Percentiles rank a stretch among this genome's conserved stretches.
These are phyloP conservation scores for Lasioglossum marginatum DNA, from an alignment of 2,888 invertebrate genomes.

Conservation along the genomic window DNA sequence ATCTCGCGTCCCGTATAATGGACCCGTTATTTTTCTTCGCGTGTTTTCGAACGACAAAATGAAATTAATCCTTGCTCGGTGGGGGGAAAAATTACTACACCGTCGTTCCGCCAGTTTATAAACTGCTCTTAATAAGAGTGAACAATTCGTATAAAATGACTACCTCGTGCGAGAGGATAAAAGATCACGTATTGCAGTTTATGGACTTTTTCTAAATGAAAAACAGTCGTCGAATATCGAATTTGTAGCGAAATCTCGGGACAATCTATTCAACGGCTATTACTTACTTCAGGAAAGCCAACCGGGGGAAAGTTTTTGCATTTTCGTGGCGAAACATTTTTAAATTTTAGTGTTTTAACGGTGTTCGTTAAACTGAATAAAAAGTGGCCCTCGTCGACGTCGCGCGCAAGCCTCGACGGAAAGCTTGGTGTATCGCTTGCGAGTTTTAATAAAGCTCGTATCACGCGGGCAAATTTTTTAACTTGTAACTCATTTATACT, in stretches of 20 bases:
- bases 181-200: background rate
- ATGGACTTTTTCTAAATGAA: background rate
- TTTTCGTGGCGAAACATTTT: constrained; percentile 5
- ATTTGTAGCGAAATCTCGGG: background rate
- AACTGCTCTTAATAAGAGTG: background rate
- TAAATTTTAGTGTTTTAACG: constrained; percentile 8
- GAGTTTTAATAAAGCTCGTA: background rate
- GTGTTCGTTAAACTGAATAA: background rate
- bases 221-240: background rate
- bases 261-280: background rate
- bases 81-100: too few relatives aligned
- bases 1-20: constrained; percentile 33
- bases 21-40: background rate
- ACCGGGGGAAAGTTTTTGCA: background rate
- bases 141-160: background rate
- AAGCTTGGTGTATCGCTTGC: background rate
- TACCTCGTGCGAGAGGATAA: background rate
- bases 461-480: background rate
- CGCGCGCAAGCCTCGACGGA: background rate
- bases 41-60: background rate
- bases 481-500: background rate
- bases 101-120: background rate
- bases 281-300: background rate
- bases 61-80: background rate
- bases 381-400: background rate